Conservation (phyloP, 1,140 invertebrate genomes). For the Drosophila dunni region DNA sequence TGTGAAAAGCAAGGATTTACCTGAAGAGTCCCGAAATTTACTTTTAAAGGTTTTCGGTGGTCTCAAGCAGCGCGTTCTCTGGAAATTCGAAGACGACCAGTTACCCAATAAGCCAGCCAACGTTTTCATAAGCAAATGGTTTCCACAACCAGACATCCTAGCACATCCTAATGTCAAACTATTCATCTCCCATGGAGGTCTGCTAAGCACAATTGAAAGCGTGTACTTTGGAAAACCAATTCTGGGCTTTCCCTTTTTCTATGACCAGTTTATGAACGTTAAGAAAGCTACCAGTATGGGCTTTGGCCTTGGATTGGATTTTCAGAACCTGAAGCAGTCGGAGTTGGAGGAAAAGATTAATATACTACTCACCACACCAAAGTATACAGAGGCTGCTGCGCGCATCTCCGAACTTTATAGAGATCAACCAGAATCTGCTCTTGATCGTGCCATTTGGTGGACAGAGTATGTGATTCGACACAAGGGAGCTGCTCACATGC, state of each 20-base stretch:
- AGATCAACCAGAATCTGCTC: slow-evolving; percentile 87
- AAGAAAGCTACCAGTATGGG: slow-evolving; percentile 84
- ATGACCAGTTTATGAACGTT: slow-evolving; percentile 87
- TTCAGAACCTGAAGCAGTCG: slow-evolving; percentile 76
- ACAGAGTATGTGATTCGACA: slow-evolving; percentile 88
- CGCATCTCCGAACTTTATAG: slow-evolving; percentile 85
- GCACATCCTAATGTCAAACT: slow-evolving; percentile 89
- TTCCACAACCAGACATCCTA: slow-evolving; percentile 89
- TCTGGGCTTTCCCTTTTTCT: slow-evolving; percentile 88
- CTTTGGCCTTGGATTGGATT: slow-evolving; percentile 84
- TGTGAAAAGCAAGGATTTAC: slow-evolving; percentile 86
- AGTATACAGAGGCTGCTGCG: slow-evolving; percentile 84
- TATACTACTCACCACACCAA: slow-evolving; percentile 74
- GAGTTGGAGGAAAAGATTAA: slow-evolving; percentile 68
- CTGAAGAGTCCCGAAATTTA: slow-evolving; percentile 84
- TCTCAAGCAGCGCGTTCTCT: slow-evolving; percentile 87
- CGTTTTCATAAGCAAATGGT: slow-evolving; percentile 88
- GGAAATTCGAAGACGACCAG: slow-evolving; percentile 89
- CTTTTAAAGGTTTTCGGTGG: slow-evolving; percentile 86
- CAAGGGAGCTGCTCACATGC: slow-evolving; percentile 75
- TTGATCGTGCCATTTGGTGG: slow-evolving; percentile 90
- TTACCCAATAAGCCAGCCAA: slow-evolving; percentile 86
- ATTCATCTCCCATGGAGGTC: slow-evolving; percentile 90
- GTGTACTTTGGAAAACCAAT: slow-evolving; percentile 90
- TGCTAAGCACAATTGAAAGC: slow-evolving; percentile 89